These are phyloP conservation scores for Solen grandis DNA, from an alignment of 1,140 invertebrate genomes.

Conservation along the genomic window DNA sequence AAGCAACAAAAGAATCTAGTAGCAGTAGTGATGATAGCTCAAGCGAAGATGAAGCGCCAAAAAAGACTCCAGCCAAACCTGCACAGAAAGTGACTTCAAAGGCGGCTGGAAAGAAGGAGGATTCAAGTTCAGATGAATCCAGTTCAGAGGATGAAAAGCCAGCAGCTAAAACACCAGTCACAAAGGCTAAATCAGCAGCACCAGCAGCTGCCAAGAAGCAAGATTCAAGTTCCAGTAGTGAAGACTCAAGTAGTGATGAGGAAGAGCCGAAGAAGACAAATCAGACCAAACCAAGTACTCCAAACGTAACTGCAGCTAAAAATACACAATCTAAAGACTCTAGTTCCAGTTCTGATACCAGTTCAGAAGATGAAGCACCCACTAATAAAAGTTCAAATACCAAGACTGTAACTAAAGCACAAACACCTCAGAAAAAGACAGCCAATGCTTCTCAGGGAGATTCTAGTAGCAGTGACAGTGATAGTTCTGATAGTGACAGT, in stretches of 20 bases:
- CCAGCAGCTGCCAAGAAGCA: neutral
- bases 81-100: constrained; percentile 14
- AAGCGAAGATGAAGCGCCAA: constrained; percentile 47
- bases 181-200: constrained; percentile 21
- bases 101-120: neutral
- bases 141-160: constrained; percentile 42
- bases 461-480: constrained; percentile 29
- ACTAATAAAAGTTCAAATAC: constrained; percentile 25
- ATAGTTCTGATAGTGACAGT: constrained; percentile 56
- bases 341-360: constrained; percentile 49
- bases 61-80: constrained; percentile 41
- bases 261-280: constrained; percentile 69
- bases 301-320: neutral
- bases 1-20: constrained; percentile 4
- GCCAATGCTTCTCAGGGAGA: no score
- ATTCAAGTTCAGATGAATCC: constrained; percentile 19
- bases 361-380: constrained; percentile 51
- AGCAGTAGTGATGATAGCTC: constrained; percentile 9
- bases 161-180: constrained; percentile 7
- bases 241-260: constrained; percentile 59
- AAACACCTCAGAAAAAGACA: constrained; percentile 27
- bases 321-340: neutral
- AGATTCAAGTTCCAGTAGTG: constrained; percentile 21
- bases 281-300: no score
- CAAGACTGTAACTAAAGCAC: constrained; percentile 10